Evolutionary conservation across 2,113 vertebrate genomes (phyloP).

Genomic region (Triplophysa tibetana): DNA sequence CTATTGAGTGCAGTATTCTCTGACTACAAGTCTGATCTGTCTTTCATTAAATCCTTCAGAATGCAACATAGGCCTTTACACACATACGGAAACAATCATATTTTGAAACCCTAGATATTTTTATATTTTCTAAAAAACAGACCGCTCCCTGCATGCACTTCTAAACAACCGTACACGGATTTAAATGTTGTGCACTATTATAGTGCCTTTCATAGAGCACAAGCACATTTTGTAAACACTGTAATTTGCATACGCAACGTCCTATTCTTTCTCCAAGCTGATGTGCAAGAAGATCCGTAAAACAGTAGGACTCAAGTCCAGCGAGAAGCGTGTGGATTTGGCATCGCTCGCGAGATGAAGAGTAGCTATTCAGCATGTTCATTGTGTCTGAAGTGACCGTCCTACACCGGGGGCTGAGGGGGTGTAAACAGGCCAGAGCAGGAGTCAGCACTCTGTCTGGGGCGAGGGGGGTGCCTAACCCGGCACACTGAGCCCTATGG

Average conservation of each 20-base stretch:
- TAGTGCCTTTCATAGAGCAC: no score
- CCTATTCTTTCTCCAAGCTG: no score
- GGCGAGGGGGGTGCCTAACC: constrained; percentile 39
- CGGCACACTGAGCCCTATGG: constrained; percentile 68
- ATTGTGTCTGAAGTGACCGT: constrained; percentile 65
- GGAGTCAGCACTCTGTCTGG: constrained; percentile 75
- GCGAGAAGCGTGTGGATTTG: constrained; percentile 51
- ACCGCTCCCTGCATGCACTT: not conserved
- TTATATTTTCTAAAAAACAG: no score
- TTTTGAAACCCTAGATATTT: no score
- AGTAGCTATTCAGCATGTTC: constrained; percentile 76
- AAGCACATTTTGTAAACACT: no score
- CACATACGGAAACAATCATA: no score
- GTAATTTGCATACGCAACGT: no score
- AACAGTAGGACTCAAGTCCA: not conserved
- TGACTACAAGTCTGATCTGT: no score
- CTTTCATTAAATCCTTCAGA: not conserved
- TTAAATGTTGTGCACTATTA: not conserved
- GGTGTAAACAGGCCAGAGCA: constrained; percentile 75
- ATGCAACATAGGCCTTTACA: not conserved
- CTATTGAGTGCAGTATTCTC: not conserved
- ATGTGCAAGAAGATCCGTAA: not conserved
- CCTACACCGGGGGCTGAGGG: constrained; percentile 53
- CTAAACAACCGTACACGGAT: not conserved
- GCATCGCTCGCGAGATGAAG: constrained; percentile 48